phyloP scores from a whole-genome alignment of 2,888 invertebrate genomes.

The Melipona beecheii region DNA sequence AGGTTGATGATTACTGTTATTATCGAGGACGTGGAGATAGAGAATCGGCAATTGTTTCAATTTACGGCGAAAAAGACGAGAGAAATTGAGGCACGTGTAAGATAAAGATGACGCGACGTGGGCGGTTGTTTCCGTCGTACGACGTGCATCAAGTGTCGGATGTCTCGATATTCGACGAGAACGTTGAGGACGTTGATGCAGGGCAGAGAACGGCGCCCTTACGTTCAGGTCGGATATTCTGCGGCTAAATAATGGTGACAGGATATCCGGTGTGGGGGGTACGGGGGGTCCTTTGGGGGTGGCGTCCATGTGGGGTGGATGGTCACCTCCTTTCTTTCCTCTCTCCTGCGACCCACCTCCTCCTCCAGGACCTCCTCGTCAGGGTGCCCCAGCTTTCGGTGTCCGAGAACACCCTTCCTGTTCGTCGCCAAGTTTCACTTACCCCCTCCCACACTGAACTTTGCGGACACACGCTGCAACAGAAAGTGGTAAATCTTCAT shows the following conservation, averaged over 20 bases:
- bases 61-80: conserved; percentile 38
- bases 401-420: conserved; percentile 68
- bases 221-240: conserved; percentile 78
- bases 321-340: conserved; percentile 79
- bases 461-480: conserved; percentile 69
- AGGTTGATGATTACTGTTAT: conserved; percentile 1
- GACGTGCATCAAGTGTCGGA: conserved; percentile 45
- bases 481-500: conserved; percentile 25
- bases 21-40: conserved; percentile 14
- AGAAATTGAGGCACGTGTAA: conserved; percentile 64
- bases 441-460: conserved; percentile 69
- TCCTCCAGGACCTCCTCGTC: conserved; percentile 74
- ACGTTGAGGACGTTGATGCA: conserved; percentile 43
- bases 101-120: conserved; percentile 40
- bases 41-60: conserved; percentile 34
- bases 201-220: conserved; percentile 42
- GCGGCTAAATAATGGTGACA: conserved; percentile 74
- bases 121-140: conserved; percentile 33
- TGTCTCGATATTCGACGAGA: conserved; percentile 56
- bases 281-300: conserved; percentile 77
- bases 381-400: conserved; percentile 74
- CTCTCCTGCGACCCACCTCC: conserved; percentile 64
- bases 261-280: conserved; percentile 79
- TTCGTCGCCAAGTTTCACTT: conserved; percentile 57
- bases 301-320: conserved; percentile 83